phyloP scores from a whole-genome alignment of 2,888 invertebrate species.

The Margaritifera margaritifera region DNA sequence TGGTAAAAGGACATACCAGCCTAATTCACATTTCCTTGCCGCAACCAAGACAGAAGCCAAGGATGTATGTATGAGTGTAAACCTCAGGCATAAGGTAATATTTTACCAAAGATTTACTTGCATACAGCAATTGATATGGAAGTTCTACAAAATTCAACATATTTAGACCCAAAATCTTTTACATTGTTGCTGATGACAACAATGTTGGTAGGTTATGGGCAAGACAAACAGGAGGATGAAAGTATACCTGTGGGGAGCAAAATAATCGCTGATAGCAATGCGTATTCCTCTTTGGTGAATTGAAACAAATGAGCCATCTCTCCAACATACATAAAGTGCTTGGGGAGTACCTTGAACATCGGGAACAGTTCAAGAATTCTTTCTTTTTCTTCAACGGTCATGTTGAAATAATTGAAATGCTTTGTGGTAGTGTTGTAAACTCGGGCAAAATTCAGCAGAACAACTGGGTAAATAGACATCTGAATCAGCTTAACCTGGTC shows the following conservation, averaged over 20 bases:
- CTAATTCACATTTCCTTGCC: too few relatives aligned
- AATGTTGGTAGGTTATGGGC: too few relatives aligned
- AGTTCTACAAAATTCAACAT: too few relatives aligned
- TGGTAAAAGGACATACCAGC: too few relatives aligned
- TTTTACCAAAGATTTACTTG: too few relatives aligned
- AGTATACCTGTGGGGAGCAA: slow-evolving; percentile 55
- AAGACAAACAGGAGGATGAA: too few relatives aligned
- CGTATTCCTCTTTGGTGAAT: slow-evolving; percentile 59
- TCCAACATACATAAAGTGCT: slow-evolving; percentile 62
- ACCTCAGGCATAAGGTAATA: too few relatives aligned
- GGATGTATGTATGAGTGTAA: too few relatives aligned
- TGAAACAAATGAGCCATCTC: slow-evolving; percentile 49
- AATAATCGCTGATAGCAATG: slow-evolving; percentile 61
- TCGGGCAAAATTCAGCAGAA: slow-evolving; percentile 56
- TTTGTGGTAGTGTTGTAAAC: slow-evolving; percentile 55
- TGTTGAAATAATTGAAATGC: slow-evolving; percentile 60
- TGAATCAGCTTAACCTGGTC: slow-evolving; percentile 64
- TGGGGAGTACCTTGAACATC: slow-evolving; percentile 43
- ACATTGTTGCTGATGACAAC: too few relatives aligned
- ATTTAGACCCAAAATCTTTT: too few relatives aligned
- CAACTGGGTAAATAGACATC: slow-evolving; percentile 63
- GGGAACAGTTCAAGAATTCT: slow-evolving; percentile 57
- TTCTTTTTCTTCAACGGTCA: slow-evolving; percentile 42
- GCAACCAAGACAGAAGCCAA: too few relatives aligned
- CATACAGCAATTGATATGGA: too few relatives aligned